Evolutionary conservation across 2,888 invertebrate species (phyloP).

Genomic region (Hetaerina titia): DNA sequence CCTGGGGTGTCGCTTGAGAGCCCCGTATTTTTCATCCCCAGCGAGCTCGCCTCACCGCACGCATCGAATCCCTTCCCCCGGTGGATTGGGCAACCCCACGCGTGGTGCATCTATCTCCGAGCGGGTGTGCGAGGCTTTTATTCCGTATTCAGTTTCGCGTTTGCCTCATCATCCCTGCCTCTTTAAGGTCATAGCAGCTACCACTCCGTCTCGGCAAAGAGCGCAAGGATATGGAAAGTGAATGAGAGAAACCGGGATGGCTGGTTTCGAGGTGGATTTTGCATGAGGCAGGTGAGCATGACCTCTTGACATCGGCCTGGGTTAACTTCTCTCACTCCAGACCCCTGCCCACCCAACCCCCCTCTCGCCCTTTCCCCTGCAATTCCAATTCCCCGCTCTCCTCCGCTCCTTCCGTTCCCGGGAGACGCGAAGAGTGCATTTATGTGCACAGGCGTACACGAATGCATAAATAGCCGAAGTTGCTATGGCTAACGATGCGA

Average conservation of each 20-base stretch:
- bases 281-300: slow-evolving; percentile 8
- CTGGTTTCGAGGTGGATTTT: neutral
- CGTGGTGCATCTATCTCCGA: neutral
- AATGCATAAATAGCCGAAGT: too few relatives aligned
- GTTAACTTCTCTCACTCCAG: neutral
- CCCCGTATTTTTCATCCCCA: slow-evolving; percentile 5
- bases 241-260: neutral
- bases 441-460: too few relatives aligned
- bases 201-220: neutral
- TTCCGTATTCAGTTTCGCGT: slow-evolving; percentile 34
- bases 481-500: too few relatives aligned
- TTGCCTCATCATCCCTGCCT: neutral
- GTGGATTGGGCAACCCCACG: neutral
- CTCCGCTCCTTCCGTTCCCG: neutral
- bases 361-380: neutral
- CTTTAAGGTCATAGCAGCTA: slow-evolving; percentile 28
- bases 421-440: neutral
- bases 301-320: slow-evolving; percentile 39
- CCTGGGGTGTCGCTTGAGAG: slow-evolving; percentile 8
- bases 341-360: neutral
- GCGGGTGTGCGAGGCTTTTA: neutral
- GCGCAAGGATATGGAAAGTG: neutral
- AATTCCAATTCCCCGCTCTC: neutral
- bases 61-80: neutral
- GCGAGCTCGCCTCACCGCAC: neutral